Evolutionary conservation across 2,113 vertebrate genomes (phyloP).

Genomic region (Pygoscelis antarcticus): DNA sequence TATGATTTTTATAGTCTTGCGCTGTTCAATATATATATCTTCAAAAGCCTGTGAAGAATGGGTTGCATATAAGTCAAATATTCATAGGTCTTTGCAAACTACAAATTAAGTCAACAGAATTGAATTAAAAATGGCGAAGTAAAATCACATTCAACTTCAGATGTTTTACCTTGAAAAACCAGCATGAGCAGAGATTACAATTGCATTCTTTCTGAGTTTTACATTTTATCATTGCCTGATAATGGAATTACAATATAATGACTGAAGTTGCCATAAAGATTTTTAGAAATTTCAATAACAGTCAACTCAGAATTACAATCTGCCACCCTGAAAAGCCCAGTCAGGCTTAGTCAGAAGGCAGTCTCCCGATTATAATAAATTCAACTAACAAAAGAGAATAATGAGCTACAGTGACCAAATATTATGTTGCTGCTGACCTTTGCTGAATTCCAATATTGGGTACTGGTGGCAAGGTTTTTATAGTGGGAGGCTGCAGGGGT

Average conservation of each 20-base stretch:
- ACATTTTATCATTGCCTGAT: not conserved
- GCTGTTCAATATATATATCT: conserved; percentile 89
- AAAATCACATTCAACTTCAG: not conserved
- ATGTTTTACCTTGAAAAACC: not conserved
- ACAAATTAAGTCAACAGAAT: not conserved
- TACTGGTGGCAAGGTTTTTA: not conserved
- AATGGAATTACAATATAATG: not conserved
- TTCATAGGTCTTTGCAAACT: not conserved
- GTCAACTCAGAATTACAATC: not conserved
- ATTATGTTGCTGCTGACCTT: not conserved
- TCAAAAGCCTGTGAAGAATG: conserved; percentile 88
- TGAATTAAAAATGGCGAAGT: not conserved
- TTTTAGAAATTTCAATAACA: not conserved
- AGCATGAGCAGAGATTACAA: not conserved
- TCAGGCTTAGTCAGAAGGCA: not conserved
- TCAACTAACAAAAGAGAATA: not conserved
- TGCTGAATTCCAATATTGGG: not conserved
- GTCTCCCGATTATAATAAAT: not conserved
- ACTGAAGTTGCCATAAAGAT: not conserved
- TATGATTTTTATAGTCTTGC: conserved; percentile 83
- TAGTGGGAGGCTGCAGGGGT: not conserved
- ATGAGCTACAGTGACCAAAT: not conserved
- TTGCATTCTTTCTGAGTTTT: not conserved
- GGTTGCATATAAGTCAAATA: not conserved
- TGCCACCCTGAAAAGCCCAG: not conserved